phyloP scores from a whole-genome alignment of 2,888 invertebrate species.

The Schrankia costaestrigalis region DNA sequence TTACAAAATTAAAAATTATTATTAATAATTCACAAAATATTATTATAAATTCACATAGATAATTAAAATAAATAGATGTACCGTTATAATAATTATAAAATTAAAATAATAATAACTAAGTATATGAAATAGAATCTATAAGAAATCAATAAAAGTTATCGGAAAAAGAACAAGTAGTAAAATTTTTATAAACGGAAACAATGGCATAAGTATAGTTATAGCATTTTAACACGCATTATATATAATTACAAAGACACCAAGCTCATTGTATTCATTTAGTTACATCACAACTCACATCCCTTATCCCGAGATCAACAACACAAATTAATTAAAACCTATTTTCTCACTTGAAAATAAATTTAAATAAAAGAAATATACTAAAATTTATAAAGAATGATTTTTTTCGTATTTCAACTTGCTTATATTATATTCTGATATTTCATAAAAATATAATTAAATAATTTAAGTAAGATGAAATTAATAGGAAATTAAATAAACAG shows the following conservation, averaged over 20 bases:
- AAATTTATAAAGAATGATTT: no score
- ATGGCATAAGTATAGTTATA: neutral
- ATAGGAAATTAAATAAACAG: no score
- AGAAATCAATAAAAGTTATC: neutral
- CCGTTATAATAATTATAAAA: conserved; percentile 14
- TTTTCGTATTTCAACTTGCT: no score
- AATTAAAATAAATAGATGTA: conserved; percentile 6
- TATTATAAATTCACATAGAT: conserved; percentile 16
- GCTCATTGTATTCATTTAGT: conserved; percentile 3
- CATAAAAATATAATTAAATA: no score
- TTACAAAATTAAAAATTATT: no score
- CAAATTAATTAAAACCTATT: no score
- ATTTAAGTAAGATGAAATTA: no score
- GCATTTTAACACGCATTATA: neutral
- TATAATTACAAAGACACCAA: conserved; percentile 1
- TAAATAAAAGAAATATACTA: no score
- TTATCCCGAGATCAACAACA: neutral
- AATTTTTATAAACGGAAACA: neutral
- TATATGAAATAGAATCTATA: conserved; percentile 13
- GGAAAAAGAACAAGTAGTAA: conserved; percentile 19
- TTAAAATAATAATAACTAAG: conserved; percentile 11
- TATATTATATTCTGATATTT: no score
- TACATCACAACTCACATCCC: neutral
- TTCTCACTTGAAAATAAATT: no score
- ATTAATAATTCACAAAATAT: neutral